Evolutionary conservation across 2,797 vertebrate species (phyloP), one percentile per base, ranked within the genome.

Genomic region (Danio albolineatus): DNA sequence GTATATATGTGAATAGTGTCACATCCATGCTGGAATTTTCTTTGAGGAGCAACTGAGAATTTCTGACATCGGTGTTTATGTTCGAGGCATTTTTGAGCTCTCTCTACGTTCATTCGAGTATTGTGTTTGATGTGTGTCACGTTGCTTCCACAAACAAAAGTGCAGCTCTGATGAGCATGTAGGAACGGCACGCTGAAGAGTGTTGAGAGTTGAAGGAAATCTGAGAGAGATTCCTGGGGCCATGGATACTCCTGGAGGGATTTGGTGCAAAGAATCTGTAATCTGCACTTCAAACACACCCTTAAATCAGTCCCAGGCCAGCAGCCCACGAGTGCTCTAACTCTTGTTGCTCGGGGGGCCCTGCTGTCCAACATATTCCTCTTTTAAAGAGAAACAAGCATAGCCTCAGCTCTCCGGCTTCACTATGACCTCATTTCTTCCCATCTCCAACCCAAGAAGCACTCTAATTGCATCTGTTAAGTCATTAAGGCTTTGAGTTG

Each of bases 231-330:
- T 94, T 95, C 93, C 92, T 92, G 90, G 90, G 91, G 93, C 91
- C 91, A 94, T 90, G 82, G 93, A 95, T 95, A 95, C 93, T 95
- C 94, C 94, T 94, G 89, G 80, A 93, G 94, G 94, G 93, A 95
- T 94, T 94, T 95, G 90, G 92, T 92, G 92, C 90, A 93, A 94
- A 93, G 92, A 94, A 93, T 94, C 93, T 90, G 91, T 94, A 93
- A 94, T 94, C 93, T 95, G 91, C 91, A 94, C 94, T 94, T 94
- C 93, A 94, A 94, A 95, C 93, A 91, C 90, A 84, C 92, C 91
- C 93, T 91, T 94, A 94, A 95, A 95, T 94, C 93, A 95, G 92
- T 94, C 93, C 94, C 94, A 95, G 93, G 91, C 94, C 87, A 88
- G 89, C 89, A 92, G 90, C 89, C 90, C 90, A 91, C 83, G 90